A percentile compares a stretch with the other conserved stretches of the same genome.
Evolutionary conservation across 1,140 invertebrate genomes (phyloP).

Genomic region (Megalopta genalis): DNA sequence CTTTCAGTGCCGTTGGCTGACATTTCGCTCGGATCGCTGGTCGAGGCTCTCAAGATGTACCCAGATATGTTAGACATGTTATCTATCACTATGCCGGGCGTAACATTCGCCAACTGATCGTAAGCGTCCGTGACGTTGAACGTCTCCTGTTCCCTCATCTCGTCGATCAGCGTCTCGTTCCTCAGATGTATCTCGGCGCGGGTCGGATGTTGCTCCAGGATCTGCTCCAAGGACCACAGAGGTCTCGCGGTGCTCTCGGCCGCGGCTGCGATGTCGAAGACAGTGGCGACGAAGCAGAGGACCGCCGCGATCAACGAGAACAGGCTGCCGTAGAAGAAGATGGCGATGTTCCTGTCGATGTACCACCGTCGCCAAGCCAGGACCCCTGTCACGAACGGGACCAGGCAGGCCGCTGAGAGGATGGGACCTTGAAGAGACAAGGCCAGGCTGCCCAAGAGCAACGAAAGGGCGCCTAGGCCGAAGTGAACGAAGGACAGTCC

Average conservation of each 20-base stretch:
- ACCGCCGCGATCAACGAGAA: slow-evolving; percentile 62
- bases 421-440: slow-evolving; percentile 78
- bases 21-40: background rate
- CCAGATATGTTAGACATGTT: slow-evolving; percentile 43
- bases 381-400: slow-evolving; percentile 80
- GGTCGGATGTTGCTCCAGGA: slow-evolving; percentile 19
- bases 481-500: slow-evolving; percentile 83
- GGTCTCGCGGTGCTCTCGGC: slow-evolving; percentile 6
- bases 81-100: slow-evolving; percentile 18
- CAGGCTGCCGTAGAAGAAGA: slow-evolving; percentile 79
- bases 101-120: background rate
- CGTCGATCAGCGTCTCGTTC: slow-evolving; percentile 4
- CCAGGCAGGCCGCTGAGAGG: slow-evolving; percentile 79
- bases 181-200: background rate
- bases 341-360: slow-evolving; percentile 83
- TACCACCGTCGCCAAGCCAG: slow-evolving; percentile 84
- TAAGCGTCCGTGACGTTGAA: background rate
- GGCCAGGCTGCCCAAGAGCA: slow-evolving; percentile 80
- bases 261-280: slow-evolving; percentile 59
- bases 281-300: slow-evolving; percentile 61
- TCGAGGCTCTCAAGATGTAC: slow-evolving; percentile 22
- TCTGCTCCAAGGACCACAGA: slow-evolving; percentile 49
- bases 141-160: background rate
- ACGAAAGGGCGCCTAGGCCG: slow-evolving; percentile 79
- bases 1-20: background rate